Conservation (phyloP, 2,113 vertebrate genomes). For the Murina feae region DNA sequence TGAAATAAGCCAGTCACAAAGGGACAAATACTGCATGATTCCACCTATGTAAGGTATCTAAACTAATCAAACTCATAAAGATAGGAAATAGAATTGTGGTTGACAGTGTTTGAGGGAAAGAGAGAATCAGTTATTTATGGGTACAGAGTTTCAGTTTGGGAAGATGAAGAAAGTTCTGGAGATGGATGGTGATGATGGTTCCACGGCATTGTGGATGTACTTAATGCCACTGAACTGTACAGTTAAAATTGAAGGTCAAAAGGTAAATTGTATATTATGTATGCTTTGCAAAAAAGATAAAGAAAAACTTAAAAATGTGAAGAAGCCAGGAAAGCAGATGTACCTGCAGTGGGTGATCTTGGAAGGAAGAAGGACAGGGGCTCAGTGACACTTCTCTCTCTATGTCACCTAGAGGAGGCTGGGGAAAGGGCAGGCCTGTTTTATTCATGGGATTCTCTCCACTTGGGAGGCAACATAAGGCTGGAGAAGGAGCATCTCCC, state of each 20-base stretch:
- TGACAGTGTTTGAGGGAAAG: too few relatives aligned
- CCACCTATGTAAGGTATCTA: too few relatives aligned
- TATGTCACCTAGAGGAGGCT: rapidly evolving
- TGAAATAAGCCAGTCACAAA: too few relatives aligned
- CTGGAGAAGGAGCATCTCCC: background rate
- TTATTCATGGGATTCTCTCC: background rate
- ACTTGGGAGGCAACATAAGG: background rate
- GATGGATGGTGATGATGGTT: too few relatives aligned
- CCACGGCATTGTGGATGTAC: too few relatives aligned
- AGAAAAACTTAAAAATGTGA: background rate
- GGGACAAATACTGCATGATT: too few relatives aligned
- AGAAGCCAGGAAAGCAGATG: background rate
- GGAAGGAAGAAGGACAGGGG: background rate
- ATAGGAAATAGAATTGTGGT: too few relatives aligned
- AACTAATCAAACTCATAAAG: too few relatives aligned
- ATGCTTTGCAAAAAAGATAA: background rate
- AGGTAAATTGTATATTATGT: background rate
- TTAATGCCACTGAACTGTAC: too few relatives aligned
- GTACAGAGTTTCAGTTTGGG: too few relatives aligned
- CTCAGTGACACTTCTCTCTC: background rate
- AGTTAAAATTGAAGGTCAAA: background rate
- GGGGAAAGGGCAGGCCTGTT: background rate
- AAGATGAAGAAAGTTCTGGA: too few relatives aligned
- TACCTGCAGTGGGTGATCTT: background rate
- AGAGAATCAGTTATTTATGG: too few relatives aligned